Base-by-base conservation (phyloP, 2,113 vertebrate genomes). In the Sinocyclocheilus anophthalmus region DNA sequence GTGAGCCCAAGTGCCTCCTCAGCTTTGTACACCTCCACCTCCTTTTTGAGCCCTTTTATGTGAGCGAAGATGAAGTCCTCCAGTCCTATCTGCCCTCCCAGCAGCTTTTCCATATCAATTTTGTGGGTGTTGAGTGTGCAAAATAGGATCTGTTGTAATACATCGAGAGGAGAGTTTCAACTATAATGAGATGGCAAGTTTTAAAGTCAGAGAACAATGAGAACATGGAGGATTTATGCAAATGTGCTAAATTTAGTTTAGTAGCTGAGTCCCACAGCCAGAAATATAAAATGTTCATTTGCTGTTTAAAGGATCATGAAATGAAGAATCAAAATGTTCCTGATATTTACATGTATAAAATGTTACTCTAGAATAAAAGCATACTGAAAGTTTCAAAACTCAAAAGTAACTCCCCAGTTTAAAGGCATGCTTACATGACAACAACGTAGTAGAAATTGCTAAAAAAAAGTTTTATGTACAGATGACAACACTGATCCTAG, bases 31-130 rank as follows among this genome's bases (percentile, higher is more conserved):
- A 98, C 83, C 45, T 96, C 96, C 80, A 99, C 96, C 94, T 98
- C 96, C 93, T 99, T 99, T 91, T 94, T 95, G 37, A 95, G 88
- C 81, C 98, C 98, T 94, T 95, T 97, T 50, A 98, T 76, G 11
- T 99, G 98, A 85, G 97, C 98, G 90, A 99, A 99, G 92, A 99
- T 98, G 80, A 99, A 99, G 90, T 99, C 98, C 89, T 99, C 97
- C 5, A 99, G 95, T 53, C 97, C 98, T 37, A 99, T 95, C 86
- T 99, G 97, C 1, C 96, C 94, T 77, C 97, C 97, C 70, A 99
- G 93, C 73, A 99, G 96, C 90, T 95, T 99, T 33, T 96, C 96
- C 98, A 99, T 99, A 93, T 99, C 96, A 50, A 96, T 93, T 94
- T 96, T 99, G 90, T 98, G 96, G 50, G 98, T 99, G 91, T 99